Evolutionary conservation across 2,113 vertebrate species (phyloP), one percentile per base, ranked within the genome.

Genomic region (Hiodon tergisus): DNA sequence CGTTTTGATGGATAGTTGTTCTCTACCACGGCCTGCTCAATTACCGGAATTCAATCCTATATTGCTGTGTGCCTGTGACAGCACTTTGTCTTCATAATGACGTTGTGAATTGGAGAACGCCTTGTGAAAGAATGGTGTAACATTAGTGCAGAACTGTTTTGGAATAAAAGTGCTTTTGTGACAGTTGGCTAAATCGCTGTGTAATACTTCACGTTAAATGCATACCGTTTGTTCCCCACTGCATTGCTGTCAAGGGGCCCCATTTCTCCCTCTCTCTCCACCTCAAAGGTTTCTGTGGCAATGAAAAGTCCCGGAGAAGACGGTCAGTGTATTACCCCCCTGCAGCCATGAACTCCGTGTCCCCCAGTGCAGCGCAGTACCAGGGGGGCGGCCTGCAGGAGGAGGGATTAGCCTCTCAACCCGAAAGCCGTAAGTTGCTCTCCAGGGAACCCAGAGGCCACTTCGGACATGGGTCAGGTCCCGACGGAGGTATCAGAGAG

Each of bases 321-420:
- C 73, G 70, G 79, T 3, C 46, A n/a, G 50, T 55, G 82, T 71
- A 84, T 76, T 57, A 57, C 3, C 57, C 13, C 69, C 75, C 76
- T 50, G 70, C 82, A 52, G 83, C 67, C 73, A 96, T 96, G 94
- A 94, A 95, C 88, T 93, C 94, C 0, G 87, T 96, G 81, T 95
- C 94, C 69, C 94, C 94, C 71, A 91, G 90, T 52, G 89, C 93
- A 14, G 89, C 81, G 10, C 94, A 94, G 86, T 95, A 94, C 83
- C 80, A 87, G 76, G 90, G 89, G 73, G 88, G 80, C 13, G 88
- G 78, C 10, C 69, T 86, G 14, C 89, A 93, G 86, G 90, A 91
- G 79, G 86, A 86, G 69, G 90, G 90, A 77, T 85, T 84, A 58
- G 55, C 79, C 11, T 84, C 86, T 52, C 76, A 66, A 78, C 73